Percentiles rank a stretch among this genome's conserved stretches.
Conservation (phyloP, 2,113 vertebrate genomes). For the Embiotoca jacksoni region DNA sequence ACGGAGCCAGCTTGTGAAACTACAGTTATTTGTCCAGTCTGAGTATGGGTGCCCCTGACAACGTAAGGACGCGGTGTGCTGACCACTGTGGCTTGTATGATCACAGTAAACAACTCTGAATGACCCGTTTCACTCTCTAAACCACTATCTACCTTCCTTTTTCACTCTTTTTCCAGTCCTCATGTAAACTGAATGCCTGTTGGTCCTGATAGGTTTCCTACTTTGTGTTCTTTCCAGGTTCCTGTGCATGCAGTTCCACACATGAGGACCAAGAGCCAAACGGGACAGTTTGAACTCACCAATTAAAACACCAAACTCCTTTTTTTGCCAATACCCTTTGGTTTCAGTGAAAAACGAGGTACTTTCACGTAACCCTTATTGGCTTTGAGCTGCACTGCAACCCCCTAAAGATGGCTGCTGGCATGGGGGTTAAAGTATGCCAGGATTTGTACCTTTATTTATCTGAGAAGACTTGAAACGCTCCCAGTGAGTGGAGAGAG, state of each 20-base stretch:
- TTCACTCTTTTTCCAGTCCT: no score
- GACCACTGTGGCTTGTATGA: no score
- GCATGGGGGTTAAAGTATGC: background rate
- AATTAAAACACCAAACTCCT: background rate
- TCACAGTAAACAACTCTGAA: no score
- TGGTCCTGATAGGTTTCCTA: background rate
- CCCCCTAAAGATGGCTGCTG: background rate
- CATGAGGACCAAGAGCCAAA: background rate
- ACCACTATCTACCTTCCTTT: no score
- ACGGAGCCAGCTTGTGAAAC: no score
- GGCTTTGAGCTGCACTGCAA: background rate
- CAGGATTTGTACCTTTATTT: background rate
- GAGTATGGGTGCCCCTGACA: no score
- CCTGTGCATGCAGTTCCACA: background rate
- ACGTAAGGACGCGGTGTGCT: no score
- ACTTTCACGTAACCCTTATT: background rate
- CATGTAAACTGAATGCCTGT: background rate
- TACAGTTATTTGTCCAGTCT: no score
- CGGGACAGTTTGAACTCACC: background rate
- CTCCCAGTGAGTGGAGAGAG: conserved; percentile 10
- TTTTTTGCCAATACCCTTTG: background rate
- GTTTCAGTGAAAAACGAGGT: no score
- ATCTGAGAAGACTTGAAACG: background rate
- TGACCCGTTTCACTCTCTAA: no score
- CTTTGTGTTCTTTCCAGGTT: conserved; percentile 32